Evolutionary conservation across 2,888 invertebrate genomes (phyloP).

Genomic region (Morpho deidamia): DNA sequence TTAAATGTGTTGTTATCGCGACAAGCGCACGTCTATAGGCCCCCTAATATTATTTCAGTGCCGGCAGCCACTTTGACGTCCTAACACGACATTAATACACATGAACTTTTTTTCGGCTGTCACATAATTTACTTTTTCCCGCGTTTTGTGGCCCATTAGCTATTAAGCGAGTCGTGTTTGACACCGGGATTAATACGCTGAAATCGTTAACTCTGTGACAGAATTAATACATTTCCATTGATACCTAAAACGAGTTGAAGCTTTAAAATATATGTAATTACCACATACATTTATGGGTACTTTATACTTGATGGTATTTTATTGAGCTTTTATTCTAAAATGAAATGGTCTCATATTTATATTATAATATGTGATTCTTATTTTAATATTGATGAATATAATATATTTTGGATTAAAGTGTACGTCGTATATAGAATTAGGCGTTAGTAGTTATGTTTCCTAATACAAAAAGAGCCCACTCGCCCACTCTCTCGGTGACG

Average conservation of each 20-base stretch:
- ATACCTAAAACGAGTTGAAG: neutral
- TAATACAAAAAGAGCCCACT: too few species aligned
- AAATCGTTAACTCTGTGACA: constrained; percentile 44
- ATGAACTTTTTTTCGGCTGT: constrained; percentile 66
- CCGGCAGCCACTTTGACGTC: constrained; percentile 70
- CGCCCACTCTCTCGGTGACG: too few species aligned
- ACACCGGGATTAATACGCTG: constrained; percentile 64
- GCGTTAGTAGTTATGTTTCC: too few species aligned
- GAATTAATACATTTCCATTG: constrained; percentile 23
- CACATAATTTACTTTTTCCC: constrained; percentile 67
- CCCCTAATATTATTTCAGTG: constrained; percentile 58
- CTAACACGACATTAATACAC: constrained; percentile 75
- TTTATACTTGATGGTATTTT: neutral
- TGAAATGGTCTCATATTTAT: too few species aligned
- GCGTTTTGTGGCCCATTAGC: constrained; percentile 69
- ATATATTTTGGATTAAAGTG: too few species aligned
- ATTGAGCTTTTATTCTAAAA: neutral
- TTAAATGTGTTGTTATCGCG: neutral
- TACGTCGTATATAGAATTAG: too few species aligned
- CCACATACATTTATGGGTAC: neutral
- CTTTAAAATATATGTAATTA: neutral
- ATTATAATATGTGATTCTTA: too few species aligned
- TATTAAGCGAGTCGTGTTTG: constrained; percentile 65
- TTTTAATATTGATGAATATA: too few species aligned
- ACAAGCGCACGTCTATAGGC: constrained; percentile 37